Evolutionary conservation across 92 coral and sea anemone genomes (phyloP).

Genomic region (Parazoanthus darwini): DNA sequence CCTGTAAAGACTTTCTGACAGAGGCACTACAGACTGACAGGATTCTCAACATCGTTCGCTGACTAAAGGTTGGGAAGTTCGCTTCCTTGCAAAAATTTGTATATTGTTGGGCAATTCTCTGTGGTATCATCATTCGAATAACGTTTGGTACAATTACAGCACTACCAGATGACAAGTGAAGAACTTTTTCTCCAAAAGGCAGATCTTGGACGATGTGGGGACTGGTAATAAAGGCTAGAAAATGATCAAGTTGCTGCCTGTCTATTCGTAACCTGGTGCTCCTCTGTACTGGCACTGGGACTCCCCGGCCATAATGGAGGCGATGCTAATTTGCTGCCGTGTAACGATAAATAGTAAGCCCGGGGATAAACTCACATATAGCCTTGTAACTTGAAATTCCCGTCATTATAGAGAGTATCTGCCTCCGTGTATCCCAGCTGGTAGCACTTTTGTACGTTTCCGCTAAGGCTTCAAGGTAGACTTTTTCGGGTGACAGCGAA

Average conservation of each 20-base stretch:
- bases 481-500: background rate
- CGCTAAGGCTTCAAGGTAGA: conserved; percentile 3
- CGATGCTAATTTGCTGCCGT: conserved; percentile 30
- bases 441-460: background rate
- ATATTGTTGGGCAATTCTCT: background rate
- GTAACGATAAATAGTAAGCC: conserved; percentile 25
- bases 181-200: conserved; percentile 35
- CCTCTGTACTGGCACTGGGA: conserved; percentile 22
- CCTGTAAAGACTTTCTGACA: too few species aligned
- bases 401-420: conserved; percentile 13
- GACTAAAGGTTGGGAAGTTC: background rate
- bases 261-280: conserved; percentile 36
- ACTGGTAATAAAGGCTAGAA: conserved; percentile 39
- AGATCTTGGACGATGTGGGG: conserved; percentile 38
- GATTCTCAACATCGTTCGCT: too few species aligned
- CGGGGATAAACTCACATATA: conserved; percentile 28
- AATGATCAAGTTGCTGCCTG: conserved; percentile 43
- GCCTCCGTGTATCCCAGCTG: conserved; percentile 14
- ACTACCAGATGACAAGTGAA: conserved; percentile 7
- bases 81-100: background rate
- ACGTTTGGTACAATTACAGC: background rate
- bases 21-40: too few species aligned
- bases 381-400: conserved; percentile 17
- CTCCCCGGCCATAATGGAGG: conserved; percentile 31
- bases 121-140: background rate